Percentiles rank a stretch among this genome's conserved stretches.
phyloP scores from a whole-genome alignment of 2,113 vertebrate species.

The Mus musculus region GRCm39 chr5:119839501-119840000 shows the following conservation, averaged over 20 bases:
- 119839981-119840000: not conserved
- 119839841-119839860: accelerated
- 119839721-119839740: not conserved
- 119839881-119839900: no score
- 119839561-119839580: not conserved
- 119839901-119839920: constrained; percentile 1
- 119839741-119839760: not conserved
- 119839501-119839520: no score
- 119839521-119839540: no score
- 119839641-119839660: not conserved
- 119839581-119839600: no score
- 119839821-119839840: not conserved
- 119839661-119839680: not conserved
- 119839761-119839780: not conserved
- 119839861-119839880: not conserved
- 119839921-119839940: not conserved
- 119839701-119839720: not conserved
- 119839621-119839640: not conserved
- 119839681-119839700: not conserved
- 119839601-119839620: not conserved
- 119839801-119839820: not conserved
- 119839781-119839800: not conserved
- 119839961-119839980: not conserved
- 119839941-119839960: not conserved
- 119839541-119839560: not conserved